phyloP scores from a whole-genome alignment of 2,888 invertebrate genomes.

The Luperina nickerlii region DNA sequence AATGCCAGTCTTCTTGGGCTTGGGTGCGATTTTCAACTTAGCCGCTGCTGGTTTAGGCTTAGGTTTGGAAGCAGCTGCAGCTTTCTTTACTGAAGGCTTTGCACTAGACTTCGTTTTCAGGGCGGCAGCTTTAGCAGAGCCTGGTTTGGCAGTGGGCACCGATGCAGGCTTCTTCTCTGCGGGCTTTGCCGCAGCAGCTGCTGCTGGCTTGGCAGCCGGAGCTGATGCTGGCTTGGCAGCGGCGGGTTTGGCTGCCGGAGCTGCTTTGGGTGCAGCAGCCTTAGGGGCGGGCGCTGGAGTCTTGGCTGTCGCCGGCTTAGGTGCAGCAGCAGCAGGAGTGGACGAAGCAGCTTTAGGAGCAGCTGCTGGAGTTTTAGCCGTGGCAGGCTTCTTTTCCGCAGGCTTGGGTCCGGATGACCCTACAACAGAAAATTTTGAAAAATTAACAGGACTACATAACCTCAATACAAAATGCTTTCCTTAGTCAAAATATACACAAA shows the following conservation, averaged over 20 bases:
- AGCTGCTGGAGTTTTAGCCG: slow-evolving; percentile 86
- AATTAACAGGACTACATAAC: slow-evolving; percentile 65
- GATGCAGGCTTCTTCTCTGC: slow-evolving; percentile 83
- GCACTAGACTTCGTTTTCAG: slow-evolving; percentile 88
- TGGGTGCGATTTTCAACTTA: slow-evolving; percentile 88
- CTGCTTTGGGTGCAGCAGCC: slow-evolving; percentile 83
- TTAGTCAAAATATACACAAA: slow-evolving; percentile 5
- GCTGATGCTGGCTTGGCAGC: slow-evolving; percentile 87
- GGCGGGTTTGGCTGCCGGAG: slow-evolving; percentile 83
- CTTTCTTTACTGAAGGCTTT: slow-evolving; percentile 88
- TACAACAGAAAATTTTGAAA: slow-evolving; percentile 57
- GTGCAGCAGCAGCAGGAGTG: slow-evolving; percentile 71
- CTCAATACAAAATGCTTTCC: slow-evolving; percentile 62
- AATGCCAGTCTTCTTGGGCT: slow-evolving; percentile 90
- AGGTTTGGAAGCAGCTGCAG: slow-evolving; percentile 86
- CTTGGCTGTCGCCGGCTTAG: slow-evolving; percentile 83
- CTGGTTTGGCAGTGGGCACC: slow-evolving; percentile 87
- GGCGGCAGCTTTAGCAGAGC: slow-evolving; percentile 88
- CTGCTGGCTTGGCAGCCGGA: slow-evolving; percentile 85
- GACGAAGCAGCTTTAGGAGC: slow-evolving; percentile 84
- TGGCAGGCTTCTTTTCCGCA: slow-evolving; percentile 85
- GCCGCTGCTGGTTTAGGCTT: slow-evolving; percentile 89
- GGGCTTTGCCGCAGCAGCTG: slow-evolving; percentile 80
- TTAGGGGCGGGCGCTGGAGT: slow-evolving; percentile 86
- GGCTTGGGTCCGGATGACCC: slow-evolving; percentile 85